These are phyloP conservation scores for Temnothorax curvispinosus DNA, from an alignment of 1,140 invertebrate species.

Conservation along the genomic window DNA sequence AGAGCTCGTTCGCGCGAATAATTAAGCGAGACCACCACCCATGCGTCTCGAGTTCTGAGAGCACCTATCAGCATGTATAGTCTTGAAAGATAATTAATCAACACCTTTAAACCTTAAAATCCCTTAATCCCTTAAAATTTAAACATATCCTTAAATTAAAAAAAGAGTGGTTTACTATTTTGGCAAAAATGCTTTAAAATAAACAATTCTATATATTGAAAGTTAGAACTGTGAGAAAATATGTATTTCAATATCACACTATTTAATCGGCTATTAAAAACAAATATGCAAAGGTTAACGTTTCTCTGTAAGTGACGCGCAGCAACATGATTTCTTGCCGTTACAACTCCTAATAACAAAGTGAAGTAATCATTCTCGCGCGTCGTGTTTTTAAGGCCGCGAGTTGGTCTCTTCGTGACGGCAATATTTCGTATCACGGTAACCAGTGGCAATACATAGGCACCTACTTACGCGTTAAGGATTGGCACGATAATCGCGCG, in stretches of 20 bases:
- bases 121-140: background rate
- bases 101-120: slow-evolving; percentile 23
- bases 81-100: slow-evolving; percentile 64
- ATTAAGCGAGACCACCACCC: slow-evolving; percentile 66
- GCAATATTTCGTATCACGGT: slow-evolving; percentile 7
- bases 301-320: slow-evolving; percentile 16
- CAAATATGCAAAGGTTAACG: background rate
- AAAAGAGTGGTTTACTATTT: background rate
- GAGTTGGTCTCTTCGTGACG: background rate
- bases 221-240: background rate
- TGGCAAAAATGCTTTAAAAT: background rate
- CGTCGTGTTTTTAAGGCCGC: slow-evolving; percentile 2
- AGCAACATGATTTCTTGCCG: background rate
- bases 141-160: slow-evolving; percentile 28
- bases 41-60: slow-evolving; percentile 37
- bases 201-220: background rate
- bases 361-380: background rate
- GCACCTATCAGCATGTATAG: slow-evolving; percentile 16
- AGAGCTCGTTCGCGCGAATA: slow-evolving; percentile 51
- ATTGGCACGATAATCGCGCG: slow-evolving; percentile 47
- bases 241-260: background rate
- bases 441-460: background rate
- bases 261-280: background rate
- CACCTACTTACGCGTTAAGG: slow-evolving; percentile 6
- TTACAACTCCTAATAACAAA: background rate